Percentiles rank a stretch among this genome's conserved stretches.
Evolutionary conservation across 2,113 vertebrate genomes (phyloP).

Genomic region (Sphaerodactylus townsendi): DNA sequence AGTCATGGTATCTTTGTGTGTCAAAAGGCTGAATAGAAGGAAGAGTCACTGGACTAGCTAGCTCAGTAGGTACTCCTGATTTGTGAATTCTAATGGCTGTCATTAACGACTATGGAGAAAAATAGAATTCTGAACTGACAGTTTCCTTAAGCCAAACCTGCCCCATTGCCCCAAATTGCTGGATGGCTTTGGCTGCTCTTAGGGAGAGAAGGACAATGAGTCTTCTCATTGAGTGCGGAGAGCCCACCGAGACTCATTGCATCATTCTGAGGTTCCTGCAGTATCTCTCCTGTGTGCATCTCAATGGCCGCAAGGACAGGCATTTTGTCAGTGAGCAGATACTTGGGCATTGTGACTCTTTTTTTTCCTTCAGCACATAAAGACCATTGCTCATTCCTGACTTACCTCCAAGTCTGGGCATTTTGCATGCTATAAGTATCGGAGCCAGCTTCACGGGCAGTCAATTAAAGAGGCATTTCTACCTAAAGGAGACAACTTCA

Average conservation of each 20-base stretch:
- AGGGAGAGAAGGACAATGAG: too few relatives aligned
- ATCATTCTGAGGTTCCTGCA: not conserved
- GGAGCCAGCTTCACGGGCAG: not conserved
- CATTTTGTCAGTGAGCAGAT: not conserved
- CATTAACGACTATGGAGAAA: not conserved
- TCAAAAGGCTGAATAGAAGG: too few relatives aligned
- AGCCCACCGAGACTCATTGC: not conserved
- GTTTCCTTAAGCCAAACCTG: too few relatives aligned
- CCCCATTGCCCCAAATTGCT: not conserved
- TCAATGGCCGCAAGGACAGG: not conserved
- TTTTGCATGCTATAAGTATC: not conserved
- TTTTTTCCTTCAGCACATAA: not conserved
- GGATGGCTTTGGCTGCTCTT: not conserved
- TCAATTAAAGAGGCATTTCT: not conserved
- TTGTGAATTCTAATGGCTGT: not conserved
- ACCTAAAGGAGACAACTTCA: conserved; percentile 6
- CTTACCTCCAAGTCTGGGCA: not conserved
- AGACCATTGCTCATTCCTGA: not conserved
- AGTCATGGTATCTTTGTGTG: too few relatives aligned
- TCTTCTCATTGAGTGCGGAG: too few relatives aligned
- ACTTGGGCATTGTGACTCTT: not conserved
- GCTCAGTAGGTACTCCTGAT: not conserved
- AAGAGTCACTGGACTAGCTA: too few relatives aligned
- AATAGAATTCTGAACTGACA: not conserved
- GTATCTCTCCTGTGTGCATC: not conserved